Percentiles rank a stretch among this genome's conserved stretches.
Evolutionary conservation across 2,888 invertebrate species (phyloP).

Genomic region (Pecten maximus): DNA sequence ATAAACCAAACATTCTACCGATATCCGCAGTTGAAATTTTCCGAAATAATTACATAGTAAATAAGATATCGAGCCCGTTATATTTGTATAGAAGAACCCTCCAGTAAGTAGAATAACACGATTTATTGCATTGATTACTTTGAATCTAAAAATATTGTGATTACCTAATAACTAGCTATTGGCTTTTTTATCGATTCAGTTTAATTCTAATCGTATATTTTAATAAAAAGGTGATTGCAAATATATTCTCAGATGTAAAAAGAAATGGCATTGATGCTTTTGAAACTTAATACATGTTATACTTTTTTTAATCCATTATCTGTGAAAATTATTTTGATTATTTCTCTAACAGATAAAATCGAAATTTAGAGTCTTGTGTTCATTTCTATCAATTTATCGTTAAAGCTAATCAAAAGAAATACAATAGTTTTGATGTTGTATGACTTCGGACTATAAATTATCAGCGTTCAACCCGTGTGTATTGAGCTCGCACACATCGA

Average conservation of each 20-base stretch:
- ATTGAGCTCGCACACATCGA: not conserved
- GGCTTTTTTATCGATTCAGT: not conserved
- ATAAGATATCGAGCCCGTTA: too few species aligned
- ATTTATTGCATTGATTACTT: too few species aligned
- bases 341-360: not conserved
- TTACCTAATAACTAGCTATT: too few species aligned
- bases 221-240: not conserved
- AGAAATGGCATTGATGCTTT: not conserved
- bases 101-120: too few species aligned
- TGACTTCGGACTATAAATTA: not conserved
- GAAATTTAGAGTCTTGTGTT: not conserved
- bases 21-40: too few species aligned
- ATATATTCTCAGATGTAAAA: not conserved
- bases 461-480: not conserved
- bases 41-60: too few species aligned
- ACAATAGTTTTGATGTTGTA: not conserved
- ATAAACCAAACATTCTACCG: too few species aligned
- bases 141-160: too few species aligned
- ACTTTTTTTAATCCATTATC: conserved; percentile 1
- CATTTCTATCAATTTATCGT: not conserved
- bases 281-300: not conserved
- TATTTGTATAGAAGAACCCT: too few species aligned
- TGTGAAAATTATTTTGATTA: not conserved
- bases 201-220: not conserved
- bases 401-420: conserved; percentile 8